A percentile compares a stretch with the other conserved stretches of the same genome.
Conservation (phyloP, 2,113 vertebrate species). For the Lasiurus cinereus region DNA sequence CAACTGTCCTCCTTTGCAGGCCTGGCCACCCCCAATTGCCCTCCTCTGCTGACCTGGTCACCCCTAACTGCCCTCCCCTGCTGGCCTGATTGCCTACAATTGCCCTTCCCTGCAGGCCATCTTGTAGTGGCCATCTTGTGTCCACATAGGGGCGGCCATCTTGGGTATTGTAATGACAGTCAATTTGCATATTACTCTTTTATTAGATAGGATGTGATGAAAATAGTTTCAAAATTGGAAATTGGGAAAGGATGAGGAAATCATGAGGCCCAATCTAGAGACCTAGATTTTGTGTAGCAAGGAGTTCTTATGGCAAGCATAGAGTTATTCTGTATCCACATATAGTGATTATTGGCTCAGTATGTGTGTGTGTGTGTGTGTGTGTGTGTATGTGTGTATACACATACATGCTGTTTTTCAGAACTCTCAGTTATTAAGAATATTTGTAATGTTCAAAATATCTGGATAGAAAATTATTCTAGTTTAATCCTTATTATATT, state of each 20-base stretch:
- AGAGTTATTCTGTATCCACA: not conserved
- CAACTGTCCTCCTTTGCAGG: too few species aligned
- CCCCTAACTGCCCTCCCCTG: too few species aligned
- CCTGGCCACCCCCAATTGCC: too few species aligned
- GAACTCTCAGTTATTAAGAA: not conserved
- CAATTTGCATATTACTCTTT: too few species aligned
- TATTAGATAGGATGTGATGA: too few species aligned
- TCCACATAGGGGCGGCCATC: too few species aligned
- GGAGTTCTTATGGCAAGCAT: not conserved
- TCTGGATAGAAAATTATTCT: not conserved
- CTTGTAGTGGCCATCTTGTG: too few species aligned
- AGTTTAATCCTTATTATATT: not conserved
- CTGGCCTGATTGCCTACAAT: too few species aligned
- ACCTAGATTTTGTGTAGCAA: not conserved
- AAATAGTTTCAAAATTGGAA: not conserved
- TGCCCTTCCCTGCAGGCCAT: too few species aligned
- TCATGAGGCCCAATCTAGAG: not conserved
- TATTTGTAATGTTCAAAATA: constrained; percentile 2
- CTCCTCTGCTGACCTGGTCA: too few species aligned
- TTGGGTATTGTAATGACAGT: too few species aligned
- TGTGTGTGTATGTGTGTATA: not conserved
- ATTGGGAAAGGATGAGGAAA: not conserved
- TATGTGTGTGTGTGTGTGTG: accelerated
- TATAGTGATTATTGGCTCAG: not conserved
- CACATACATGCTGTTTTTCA: not conserved